Percentiles rank a stretch among this genome's conserved stretches.
Evolutionary conservation across 2,888 invertebrate genomes (phyloP).

Genomic region (Eueremaeus valkanovi): DNA sequence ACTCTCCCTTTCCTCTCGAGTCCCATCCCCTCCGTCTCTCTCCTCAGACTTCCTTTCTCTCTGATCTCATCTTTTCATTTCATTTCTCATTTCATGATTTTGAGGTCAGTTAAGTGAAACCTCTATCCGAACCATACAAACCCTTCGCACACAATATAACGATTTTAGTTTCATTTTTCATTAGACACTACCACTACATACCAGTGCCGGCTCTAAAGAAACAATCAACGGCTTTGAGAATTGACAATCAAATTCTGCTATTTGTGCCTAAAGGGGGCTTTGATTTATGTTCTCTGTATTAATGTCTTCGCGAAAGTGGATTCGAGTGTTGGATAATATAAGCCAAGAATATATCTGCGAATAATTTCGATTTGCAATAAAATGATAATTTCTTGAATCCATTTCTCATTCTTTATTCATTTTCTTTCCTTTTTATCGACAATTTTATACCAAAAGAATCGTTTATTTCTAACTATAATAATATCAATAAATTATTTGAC

Average conservation of each 20-base stretch:
- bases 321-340: no score
- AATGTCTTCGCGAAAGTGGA: no score
- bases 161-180: slow-evolving; percentile 9
- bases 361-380: no score
- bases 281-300: neutral
- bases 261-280: neutral
- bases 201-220: neutral
- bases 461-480: no score
- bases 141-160: neutral
- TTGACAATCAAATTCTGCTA: neutral
- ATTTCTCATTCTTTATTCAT: no score
- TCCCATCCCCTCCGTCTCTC: neutral
- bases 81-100: slow-evolving; percentile 9
- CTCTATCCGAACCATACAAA: slow-evolving; percentile 19
- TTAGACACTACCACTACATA: neutral
- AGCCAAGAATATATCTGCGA: no score
- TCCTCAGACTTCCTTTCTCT: neutral
- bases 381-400: no score
- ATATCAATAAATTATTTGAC: no score
- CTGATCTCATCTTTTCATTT: neutral
- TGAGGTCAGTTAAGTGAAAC: slow-evolving; percentile 20
- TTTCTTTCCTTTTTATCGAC: no score
- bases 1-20: neutral
- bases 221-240: slow-evolving; percentile 15
- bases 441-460: no score